A percentile compares a stretch with the other conserved stretches of the same genome.
Conservation (phyloP, 2,797 vertebrate species). For the Neosilurus mollespiculum region DNA sequence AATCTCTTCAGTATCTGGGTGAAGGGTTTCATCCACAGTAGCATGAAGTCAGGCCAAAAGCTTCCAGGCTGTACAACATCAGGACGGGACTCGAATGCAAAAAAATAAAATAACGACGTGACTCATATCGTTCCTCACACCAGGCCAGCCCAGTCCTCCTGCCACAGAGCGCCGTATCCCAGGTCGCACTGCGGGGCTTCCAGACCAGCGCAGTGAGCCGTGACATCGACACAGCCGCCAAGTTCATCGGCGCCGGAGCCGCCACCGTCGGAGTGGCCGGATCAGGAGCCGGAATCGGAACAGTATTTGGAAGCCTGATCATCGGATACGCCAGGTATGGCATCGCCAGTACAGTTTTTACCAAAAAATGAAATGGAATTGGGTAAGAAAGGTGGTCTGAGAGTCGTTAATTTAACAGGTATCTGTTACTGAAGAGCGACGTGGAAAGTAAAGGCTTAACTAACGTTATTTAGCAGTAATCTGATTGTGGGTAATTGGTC, state of each 20-base stretch:
- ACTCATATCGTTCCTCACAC: not conserved
- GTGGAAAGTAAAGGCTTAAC: too few species aligned
- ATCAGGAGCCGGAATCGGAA: constrained; percentile 93
- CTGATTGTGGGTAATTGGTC: not conserved
- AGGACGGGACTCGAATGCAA: too few species aligned
- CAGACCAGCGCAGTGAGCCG: constrained; percentile 80
- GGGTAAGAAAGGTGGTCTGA: too few species aligned
- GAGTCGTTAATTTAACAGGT: too few species aligned
- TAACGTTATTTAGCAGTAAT: too few species aligned
- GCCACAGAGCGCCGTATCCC: constrained; percentile 62
- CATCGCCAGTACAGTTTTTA: not conserved
- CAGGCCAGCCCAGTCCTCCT: constrained; percentile 66
- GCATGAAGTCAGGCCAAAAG: not conserved
- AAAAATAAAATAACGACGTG: too few species aligned
- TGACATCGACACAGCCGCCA: constrained; percentile 95
- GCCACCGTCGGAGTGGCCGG: constrained; percentile 95
- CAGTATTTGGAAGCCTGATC: constrained; percentile 96
- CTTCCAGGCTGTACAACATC: not conserved
- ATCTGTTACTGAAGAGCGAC: too few species aligned
- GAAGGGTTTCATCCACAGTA: too few species aligned
- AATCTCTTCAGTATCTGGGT: not conserved
- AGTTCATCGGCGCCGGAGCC: constrained; percentile 94
- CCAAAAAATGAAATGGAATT: too few species aligned
- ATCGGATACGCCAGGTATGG: constrained; percentile 93
- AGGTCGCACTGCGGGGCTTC: constrained; percentile 75